Conservation (phyloP, 2,797 vertebrate species). For the Cichlasoma orientale region DNA sequence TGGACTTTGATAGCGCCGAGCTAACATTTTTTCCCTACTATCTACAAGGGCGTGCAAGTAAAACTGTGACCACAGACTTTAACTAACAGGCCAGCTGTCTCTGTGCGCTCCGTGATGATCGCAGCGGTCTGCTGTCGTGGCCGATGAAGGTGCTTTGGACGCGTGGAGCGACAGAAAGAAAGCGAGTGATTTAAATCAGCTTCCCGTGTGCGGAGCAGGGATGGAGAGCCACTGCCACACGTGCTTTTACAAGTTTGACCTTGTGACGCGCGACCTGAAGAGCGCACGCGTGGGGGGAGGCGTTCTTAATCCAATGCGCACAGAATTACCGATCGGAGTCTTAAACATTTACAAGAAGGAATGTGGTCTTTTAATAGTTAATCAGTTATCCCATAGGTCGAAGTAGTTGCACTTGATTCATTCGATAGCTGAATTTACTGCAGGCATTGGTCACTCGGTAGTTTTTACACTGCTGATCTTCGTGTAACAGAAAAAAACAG, state of each 20-base stretch:
- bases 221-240: constrained; percentile 52
- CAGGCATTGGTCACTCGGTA: neutral
- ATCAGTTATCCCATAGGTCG: too few species aligned
- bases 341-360: neutral
- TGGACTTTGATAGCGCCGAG: neutral
- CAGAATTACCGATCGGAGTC: neutral
- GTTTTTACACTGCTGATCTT: neutral
- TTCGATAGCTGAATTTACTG: neutral
- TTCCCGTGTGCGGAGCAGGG: neutral
- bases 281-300: constrained; percentile 64
- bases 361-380: neutral
- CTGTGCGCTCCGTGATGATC: accelerated
- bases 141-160: neutral
- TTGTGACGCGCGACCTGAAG: constrained; percentile 80
- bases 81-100: too few species aligned
- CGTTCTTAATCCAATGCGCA: neutral
- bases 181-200: neutral
- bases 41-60: constrained; percentile 17
- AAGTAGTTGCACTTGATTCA: neutral
- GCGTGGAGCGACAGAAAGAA: neutral
- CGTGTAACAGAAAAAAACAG: neutral
- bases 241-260: constrained; percentile 75
- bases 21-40: neutral
- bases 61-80: too few species aligned
- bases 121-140: neutral